Evolutionary conservation across 2,888 invertebrate species (phyloP), one percentile per base, ranked within the genome.

Genomic region (Ophraella communa): DNA sequence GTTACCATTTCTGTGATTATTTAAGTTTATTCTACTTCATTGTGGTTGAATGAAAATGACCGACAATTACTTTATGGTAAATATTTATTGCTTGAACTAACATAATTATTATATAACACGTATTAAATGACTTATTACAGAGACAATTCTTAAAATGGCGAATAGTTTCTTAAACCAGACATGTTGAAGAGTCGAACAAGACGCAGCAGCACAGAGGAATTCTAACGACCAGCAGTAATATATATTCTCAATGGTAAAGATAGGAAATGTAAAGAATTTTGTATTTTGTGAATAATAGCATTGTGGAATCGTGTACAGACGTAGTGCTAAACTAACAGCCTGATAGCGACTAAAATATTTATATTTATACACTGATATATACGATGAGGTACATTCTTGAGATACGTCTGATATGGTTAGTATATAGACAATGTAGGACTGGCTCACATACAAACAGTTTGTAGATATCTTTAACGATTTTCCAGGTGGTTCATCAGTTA

Each of bases 221-320:
- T 60, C 59, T 53, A 65, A 62, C 64, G 59, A 62, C 64, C 60
- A 21, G 45, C 11, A 49, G 64, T 61, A 61, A 62, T 65, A 63
- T 66, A 66, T 69, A 58, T 62, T 64, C 64, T 64, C 52, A 56
- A 56, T 64, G 52, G 65, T 52, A 65, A n/a, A 73, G 73, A 75
- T 71, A 69, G 76, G 76, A 78, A 77, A 79, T 77, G 79, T 73
- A 71, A 71, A 70, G 79, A 79, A 80, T 80, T 77, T 76, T 79
- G 80, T 79, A 78, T 77, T 77, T 76, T 71, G 78, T 80, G 77
- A 80, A 79, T 80, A 78, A 80, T 80, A 77, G 79, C 79, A 79
- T 78, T 80, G 79, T 79, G 76, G 74, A 77, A 73, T 76, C 78
- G 75, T 79, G 80, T 79, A 79, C 76, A 68, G 70, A 68, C 72